phyloP scores from a whole-genome alignment of 2,797 vertebrate species.

The Typhlichthys subterraneus region DNA sequence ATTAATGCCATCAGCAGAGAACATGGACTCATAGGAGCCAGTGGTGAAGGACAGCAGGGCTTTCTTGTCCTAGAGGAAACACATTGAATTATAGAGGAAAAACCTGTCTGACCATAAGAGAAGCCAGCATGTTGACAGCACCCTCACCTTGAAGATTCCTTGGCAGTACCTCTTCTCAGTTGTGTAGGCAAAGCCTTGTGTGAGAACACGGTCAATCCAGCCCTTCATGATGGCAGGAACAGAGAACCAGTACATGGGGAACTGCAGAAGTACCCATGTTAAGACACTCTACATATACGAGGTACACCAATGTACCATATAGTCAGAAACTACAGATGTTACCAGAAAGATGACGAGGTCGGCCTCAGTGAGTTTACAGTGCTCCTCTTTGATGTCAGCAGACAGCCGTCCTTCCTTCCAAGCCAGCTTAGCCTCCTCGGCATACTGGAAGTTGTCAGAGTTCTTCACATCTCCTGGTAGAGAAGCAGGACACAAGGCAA shows the following conservation, averaged over 20 bases:
- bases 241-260: slow-evolving; percentile 84
- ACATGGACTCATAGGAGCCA: slow-evolving; percentile 74
- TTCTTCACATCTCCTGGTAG: slow-evolving; percentile 71
- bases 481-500: not conserved
- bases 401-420: slow-evolving; percentile 74
- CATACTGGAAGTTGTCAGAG: slow-evolving; percentile 76
- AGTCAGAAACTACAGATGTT: slow-evolving; percentile 74
- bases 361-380: slow-evolving; percentile 82
- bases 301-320: slow-evolving; percentile 54
- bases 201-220: slow-evolving; percentile 87
- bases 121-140: not conserved
- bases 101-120: rapidly evolving
- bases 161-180: slow-evolving; percentile 71
- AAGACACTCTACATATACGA: slow-evolving; percentile 61
- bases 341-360: slow-evolving; percentile 87
- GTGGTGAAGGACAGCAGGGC: slow-evolving; percentile 62
- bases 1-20: slow-evolving; percentile 60
- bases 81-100: not conserved
- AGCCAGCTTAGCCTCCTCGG: slow-evolving; percentile 73
- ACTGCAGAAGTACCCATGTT: slow-evolving; percentile 61
- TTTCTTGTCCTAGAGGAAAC: slow-evolving; percentile 75
- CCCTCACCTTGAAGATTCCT: slow-evolving; percentile 81
- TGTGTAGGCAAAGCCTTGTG: slow-evolving; percentile 81
- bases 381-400: slow-evolving; percentile 79
- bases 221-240: slow-evolving; percentile 78